A percentile compares a stretch with the other conserved stretches of the same genome.
phyloP scores from a whole-genome alignment of 2,888 invertebrate genomes.

The Drosophila ochracea region DNA sequence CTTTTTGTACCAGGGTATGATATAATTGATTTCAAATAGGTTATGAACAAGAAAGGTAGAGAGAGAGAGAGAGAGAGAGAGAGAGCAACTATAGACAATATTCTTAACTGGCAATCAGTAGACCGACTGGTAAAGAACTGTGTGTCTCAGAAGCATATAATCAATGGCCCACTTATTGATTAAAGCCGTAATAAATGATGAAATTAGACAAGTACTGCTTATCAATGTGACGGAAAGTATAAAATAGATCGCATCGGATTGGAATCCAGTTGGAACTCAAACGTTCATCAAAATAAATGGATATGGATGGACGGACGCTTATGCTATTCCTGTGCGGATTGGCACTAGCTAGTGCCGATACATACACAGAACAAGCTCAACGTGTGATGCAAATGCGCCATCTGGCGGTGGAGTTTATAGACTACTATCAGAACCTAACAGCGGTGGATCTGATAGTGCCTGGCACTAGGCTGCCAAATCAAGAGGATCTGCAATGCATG shows the following conservation, averaged over 20 bases:
- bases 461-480: not conserved
- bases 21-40: too few species aligned
- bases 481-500: conserved; percentile 49
- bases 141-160: conserved; percentile 10
- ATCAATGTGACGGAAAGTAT: conserved; percentile 11
- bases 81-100: too few species aligned
- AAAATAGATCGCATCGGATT: conserved; percentile 4
- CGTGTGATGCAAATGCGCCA: conserved; percentile 34
- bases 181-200: not conserved
- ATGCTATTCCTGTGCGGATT: conserved; percentile 12
- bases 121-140: not conserved
- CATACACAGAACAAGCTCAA: conserved; percentile 3
- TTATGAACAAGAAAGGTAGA: too few species aligned
- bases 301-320: not conserved
- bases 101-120: too few species aligned
- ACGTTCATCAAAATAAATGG: conserved; percentile 1
- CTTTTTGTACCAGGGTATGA: too few species aligned
- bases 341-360: not conserved
- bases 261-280: not conserved
- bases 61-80: too few species aligned
- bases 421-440: conserved; percentile 49
- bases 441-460: conserved; percentile 18
- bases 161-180: conserved; percentile 20
- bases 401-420: conserved; percentile 56
- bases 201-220: not conserved